Conservation (phyloP, 1,140 invertebrate species). For the Pseudomyrmex dendroicus region DNA sequence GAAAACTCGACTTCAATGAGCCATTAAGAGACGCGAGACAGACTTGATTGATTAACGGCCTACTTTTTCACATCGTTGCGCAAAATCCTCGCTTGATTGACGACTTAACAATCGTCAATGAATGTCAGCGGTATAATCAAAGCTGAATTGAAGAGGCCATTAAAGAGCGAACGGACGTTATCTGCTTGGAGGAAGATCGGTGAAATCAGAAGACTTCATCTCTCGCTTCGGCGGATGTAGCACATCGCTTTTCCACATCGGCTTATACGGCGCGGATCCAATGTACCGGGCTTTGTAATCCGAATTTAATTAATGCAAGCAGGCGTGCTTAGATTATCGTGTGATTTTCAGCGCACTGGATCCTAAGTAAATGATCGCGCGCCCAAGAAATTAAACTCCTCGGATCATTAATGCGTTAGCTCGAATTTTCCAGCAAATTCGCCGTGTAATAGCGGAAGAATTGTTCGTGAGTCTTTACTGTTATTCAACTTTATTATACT, state of each 20-base stretch:
- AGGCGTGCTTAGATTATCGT: conserved; percentile 19
- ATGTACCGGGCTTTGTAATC: conserved; percentile 8
- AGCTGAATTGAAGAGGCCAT: conserved; percentile 4
- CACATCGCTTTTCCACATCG: background rate
- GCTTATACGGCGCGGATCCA: background rate
- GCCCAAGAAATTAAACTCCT: conserved; percentile 9
- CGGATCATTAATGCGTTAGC: background rate
- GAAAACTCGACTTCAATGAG: background rate
- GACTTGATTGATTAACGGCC: conserved; percentile 6
- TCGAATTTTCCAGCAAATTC: background rate
- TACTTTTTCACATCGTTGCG: background rate
- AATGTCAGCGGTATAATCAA: conserved; percentile 1
- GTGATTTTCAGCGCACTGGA: background rate
- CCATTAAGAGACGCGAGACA: background rate
- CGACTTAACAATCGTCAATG: conserved; percentile 27
- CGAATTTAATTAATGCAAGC: conserved; percentile 26
- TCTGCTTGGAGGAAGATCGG: conserved; percentile 7
- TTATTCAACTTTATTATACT: background rate
- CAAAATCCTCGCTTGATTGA: background rate
- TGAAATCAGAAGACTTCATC: conserved; percentile 31
- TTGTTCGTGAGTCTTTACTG: background rate
- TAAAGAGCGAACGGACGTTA: conserved; percentile 36
- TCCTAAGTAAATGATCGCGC: background rate
- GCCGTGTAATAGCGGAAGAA: background rate
- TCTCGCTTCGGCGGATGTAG: background rate